These are phyloP conservation scores for Plodia interpunctella DNA, from an alignment of 1,140 invertebrate genomes.

Conservation along the genomic window DNA sequence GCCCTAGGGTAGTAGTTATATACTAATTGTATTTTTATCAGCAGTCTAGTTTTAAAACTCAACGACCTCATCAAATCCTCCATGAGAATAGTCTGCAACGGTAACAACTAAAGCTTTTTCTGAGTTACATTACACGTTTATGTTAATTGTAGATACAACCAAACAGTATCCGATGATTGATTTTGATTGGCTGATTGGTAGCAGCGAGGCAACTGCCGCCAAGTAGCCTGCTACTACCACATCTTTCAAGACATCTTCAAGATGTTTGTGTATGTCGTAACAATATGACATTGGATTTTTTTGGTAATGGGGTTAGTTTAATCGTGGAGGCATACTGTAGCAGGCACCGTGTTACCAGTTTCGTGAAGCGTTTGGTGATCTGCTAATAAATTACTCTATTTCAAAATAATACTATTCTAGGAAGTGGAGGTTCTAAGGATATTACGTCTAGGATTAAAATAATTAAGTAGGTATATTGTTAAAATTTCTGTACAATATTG, in stretches of 20 bases:
- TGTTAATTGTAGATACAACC: constrained; percentile 76
- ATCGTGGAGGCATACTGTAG: constrained; percentile 28
- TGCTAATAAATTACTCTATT: neutral
- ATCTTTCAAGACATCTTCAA: constrained; percentile 45
- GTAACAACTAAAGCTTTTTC: neutral
- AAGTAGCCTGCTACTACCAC: constrained; percentile 53
- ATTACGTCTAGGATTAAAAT: too few relatives aligned
- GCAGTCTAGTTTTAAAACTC: neutral
- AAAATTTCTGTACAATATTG: too few relatives aligned
- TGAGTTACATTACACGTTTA: constrained; percentile 59
- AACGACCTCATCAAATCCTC: neutral
- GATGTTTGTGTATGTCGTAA: constrained; percentile 31
- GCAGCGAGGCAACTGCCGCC: constrained; percentile 57
- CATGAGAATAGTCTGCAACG: neutral
- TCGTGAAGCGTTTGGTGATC: constrained; percentile 1
- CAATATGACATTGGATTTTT: constrained; percentile 35
- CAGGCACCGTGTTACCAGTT: neutral
- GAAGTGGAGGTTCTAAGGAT: too few relatives aligned
- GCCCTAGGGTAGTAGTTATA: neutral
- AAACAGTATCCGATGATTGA: constrained; percentile 76
- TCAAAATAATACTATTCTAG: neutral
- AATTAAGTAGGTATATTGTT: too few relatives aligned
- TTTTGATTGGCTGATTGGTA: constrained; percentile 76
- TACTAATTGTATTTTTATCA: constrained; percentile 4
- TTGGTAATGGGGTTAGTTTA: constrained; percentile 46